Evolutionary conservation across 2,797 vertebrate genomes (phyloP).

Genomic region (Lepilemur septentrionalis): DNA sequence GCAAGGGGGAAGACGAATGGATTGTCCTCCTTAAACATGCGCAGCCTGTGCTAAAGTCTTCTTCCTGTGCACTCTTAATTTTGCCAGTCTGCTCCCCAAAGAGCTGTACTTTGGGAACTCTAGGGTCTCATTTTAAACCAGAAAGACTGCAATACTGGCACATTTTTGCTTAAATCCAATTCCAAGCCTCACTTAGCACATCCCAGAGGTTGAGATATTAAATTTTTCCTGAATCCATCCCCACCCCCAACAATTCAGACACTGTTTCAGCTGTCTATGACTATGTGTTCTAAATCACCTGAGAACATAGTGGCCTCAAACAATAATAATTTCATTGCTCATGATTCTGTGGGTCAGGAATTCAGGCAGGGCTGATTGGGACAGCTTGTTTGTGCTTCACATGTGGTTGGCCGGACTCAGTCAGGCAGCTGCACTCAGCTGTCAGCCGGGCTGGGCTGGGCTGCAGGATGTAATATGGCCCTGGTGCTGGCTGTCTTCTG

Average conservation of each 20-base stretch:
- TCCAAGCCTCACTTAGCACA: not conserved
- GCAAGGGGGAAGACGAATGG: not conserved
- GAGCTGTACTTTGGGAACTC: not conserved
- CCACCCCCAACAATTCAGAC: not conserved
- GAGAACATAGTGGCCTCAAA: not conserved
- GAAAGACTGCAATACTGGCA: not conserved
- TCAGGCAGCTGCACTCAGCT: not conserved
- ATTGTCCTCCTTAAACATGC: not conserved
- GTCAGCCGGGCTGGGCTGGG: not conserved
- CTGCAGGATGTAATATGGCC: not conserved
- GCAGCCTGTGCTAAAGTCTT: not conserved
- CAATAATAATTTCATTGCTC: not conserved
- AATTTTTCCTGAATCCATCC: not conserved
- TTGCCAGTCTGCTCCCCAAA: not conserved
- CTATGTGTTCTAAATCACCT: not conserved
- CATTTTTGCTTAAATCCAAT: not conserved
- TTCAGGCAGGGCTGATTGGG: not conserved
- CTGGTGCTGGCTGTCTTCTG: not conserved
- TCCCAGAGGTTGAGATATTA: not conserved
- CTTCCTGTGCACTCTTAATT: not conserved
- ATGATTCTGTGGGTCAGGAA: conserved; percentile 37
- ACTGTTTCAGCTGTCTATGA: not conserved
- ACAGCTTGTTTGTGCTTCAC: not conserved
- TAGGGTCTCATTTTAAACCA: not conserved
- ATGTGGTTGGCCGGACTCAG: not conserved